These are phyloP conservation scores for Drosophila orena DNA, from an alignment of 1,140 invertebrate genomes.

Conservation along the genomic window DNA sequence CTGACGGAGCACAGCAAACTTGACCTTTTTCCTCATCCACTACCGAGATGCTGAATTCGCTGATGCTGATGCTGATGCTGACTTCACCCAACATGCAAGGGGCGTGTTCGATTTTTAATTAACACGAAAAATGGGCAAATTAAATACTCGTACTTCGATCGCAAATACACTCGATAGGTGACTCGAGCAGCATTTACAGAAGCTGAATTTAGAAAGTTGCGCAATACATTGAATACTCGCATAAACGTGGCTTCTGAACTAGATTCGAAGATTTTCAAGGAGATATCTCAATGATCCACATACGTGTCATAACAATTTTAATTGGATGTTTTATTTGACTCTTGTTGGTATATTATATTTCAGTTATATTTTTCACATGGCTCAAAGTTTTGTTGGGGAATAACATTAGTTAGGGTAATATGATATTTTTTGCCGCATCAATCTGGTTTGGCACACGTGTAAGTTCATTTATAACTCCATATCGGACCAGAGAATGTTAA, in stretches of 20 bases:
- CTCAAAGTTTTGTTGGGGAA: no score
- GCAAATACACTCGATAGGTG: slow-evolving; percentile 11
- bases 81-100: slow-evolving; percentile 52
- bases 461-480: background rate
- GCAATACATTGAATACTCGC: background rate
- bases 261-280: background rate
- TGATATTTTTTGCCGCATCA: no score
- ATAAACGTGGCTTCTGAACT: slow-evolving; percentile 4
- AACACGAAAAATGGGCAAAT: slow-evolving; percentile 52
- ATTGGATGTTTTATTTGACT: background rate
- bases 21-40: slow-evolving; percentile 53
- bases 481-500: slow-evolving; percentile 7
- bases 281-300: background rate
- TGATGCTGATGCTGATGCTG: background rate
- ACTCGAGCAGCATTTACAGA: slow-evolving; percentile 25
- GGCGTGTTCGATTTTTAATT: slow-evolving; percentile 48
- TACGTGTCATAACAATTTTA: background rate
- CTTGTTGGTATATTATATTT: background rate
- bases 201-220: slow-evolving; percentile 22
- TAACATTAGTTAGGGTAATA: no score
- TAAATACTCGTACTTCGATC: slow-evolving; percentile 32
- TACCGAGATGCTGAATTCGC: slow-evolving; percentile 2
- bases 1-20: slow-evolving; percentile 45
- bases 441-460: background rate
- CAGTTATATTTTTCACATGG: background rate